Evolutionary conservation across 2,113 vertebrate species (phyloP).

Genomic region (Daboia siamensis): DNA sequence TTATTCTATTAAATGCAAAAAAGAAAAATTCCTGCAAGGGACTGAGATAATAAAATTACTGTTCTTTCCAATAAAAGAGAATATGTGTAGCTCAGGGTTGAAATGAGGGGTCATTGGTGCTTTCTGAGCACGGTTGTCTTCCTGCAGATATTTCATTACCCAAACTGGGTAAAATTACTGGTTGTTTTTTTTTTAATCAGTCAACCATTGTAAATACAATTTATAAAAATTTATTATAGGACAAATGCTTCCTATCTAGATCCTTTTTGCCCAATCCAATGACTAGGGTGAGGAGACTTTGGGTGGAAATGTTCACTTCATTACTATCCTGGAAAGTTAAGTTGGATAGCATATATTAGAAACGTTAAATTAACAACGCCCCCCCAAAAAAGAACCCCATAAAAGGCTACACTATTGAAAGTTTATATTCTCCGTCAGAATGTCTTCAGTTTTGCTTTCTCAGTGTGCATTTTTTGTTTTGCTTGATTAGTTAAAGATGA

Average conservation of each 20-base stretch:
- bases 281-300: not conserved
- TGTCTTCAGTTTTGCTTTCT: not conserved
- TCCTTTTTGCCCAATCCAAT: not conserved
- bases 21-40: constrained; percentile 36
- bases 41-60: constrained; percentile 46
- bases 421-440: not conserved
- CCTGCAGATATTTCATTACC: not conserved
- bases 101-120: not conserved
- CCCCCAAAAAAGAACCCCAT: not conserved
- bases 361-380: no score
- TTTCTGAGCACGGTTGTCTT: not conserved
- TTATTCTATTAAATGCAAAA: not conserved
- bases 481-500: not conserved
- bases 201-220: constrained; percentile 37
- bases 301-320: not conserved
- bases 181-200: not conserved
- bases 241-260: no score
- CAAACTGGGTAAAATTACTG: not conserved
- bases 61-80: not conserved
- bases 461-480: not conserved
- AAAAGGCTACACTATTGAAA: not conserved
- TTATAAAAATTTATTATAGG: not conserved
- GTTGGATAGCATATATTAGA: not conserved
- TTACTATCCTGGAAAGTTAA: not conserved
- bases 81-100: not conserved